Evolutionary conservation across 2,888 invertebrate species (phyloP), one percentile per base, ranked within the genome.

Genomic region (Hyposoter didymator): DNA sequence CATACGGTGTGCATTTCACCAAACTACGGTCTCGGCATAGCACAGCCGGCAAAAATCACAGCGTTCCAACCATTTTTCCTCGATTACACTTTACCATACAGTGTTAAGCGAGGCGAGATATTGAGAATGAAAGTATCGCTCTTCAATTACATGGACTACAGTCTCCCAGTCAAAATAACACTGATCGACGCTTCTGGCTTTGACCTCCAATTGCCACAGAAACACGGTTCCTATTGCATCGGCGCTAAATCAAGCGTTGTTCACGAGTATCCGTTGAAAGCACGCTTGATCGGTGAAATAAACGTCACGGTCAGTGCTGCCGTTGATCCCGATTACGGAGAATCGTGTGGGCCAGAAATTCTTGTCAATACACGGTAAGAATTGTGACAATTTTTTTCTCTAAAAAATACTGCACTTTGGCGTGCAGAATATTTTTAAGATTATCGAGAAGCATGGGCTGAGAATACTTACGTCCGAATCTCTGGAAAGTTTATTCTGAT

Each of bases 21-120:
- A 86, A 88, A 92, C 89, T 88, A 92, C 88, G 95, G 95, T 8
- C 91, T 95, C n/a, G 95, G 95, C 1, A 93, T 95, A 39, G 94
- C 95, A 0, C 91, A 92, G 0, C 92, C 94, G 0, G 92, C 94
- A 1, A 91, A 94, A 47, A 90, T 95, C 82, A 94, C 94, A 0
- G 95, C 95, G 32, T 97, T 97, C 92, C 96, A 97, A 82, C 96
- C 97, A 7, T 97, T 97, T 93, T 97, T 97, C 94, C 95, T 97
- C 35, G 96, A 97, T 88, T 95, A 97, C 47, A 95, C 96, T 81
- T 94, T 96, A 22, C 97, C 97, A 0, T 95, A 95, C 84, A 95
- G 96, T 0, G 94, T 97, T 0, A 95, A 96, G 81, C 94, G 96
- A 1, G 96, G 96, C 0, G 97, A 97, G 93, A 93, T 95, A 19